Conservation (phyloP, 2,113 vertebrate species). For the Camelus dromedarius region DNA sequence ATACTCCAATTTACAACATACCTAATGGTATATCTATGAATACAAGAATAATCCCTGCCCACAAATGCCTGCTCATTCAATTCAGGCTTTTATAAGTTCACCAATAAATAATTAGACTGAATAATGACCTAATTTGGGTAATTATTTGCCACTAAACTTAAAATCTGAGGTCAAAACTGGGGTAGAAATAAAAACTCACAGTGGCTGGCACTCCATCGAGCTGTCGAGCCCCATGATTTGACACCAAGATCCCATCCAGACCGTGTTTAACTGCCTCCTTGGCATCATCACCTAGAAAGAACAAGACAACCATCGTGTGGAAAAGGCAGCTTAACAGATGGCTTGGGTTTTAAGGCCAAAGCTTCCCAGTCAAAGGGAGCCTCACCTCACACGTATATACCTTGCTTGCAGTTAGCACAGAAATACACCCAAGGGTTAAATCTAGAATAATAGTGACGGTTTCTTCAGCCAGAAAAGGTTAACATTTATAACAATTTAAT, state of each 20-base stretch:
- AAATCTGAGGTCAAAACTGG: background rate
- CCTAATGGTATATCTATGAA: background rate
- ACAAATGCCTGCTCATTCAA: background rate
- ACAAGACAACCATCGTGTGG: background rate
- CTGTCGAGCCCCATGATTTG: conserved; percentile 95
- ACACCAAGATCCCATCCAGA: conserved; percentile 95
- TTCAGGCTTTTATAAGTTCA: background rate
- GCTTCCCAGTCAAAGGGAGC: background rate
- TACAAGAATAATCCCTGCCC: background rate
- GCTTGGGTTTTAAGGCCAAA: background rate
- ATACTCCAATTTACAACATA: background rate
- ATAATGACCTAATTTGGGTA: background rate
- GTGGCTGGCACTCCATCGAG: conserved; percentile 94
- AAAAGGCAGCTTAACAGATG: background rate
- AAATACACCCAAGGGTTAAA: background rate
- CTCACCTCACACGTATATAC: background rate
- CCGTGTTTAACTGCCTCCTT: conserved; percentile 92
- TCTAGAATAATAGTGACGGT: background rate
- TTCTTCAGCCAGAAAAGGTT: background rate
- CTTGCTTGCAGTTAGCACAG: background rate
- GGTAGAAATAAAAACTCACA: conserved; percentile 85
- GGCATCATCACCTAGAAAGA: conserved; percentile 91
- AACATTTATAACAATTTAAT: background rate
- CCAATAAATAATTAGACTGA: background rate
- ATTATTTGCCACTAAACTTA: background rate